Percentiles rank a stretch among this genome's conserved stretches.
phyloP scores from a whole-genome alignment of 2,888 invertebrate genomes.

The Hoplodrina blanda region DNA sequence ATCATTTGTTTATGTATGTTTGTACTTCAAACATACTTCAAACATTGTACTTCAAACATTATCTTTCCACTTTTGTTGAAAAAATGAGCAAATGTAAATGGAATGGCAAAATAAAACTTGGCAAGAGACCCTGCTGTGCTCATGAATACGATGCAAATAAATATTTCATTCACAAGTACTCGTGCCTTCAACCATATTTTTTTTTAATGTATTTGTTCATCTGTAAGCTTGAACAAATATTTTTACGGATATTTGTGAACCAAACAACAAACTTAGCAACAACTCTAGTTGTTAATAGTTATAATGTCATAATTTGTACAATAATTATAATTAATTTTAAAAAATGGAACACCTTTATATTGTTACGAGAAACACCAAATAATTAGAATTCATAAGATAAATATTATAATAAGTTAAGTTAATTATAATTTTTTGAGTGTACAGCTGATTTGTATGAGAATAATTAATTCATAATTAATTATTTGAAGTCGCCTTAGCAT shows the following conservation, averaged over 20 bases:
- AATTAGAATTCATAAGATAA: constrained; percentile 55
- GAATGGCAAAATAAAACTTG: neutral
- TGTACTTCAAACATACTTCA: neutral
- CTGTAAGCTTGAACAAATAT: neutral
- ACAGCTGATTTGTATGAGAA: constrained; percentile 47
- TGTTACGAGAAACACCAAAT: constrained; percentile 61
- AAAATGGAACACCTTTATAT: constrained; percentile 30
- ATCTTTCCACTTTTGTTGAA: neutral
- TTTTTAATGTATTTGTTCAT: constrained; percentile 4
- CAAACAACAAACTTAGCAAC: neutral
- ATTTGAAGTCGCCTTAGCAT: constrained; percentile 65
- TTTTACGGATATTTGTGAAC: neutral
- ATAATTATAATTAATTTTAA: constrained; percentile 13
- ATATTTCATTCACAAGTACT: constrained; percentile 20
- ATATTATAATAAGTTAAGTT: constrained; percentile 38
- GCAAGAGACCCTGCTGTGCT: neutral
- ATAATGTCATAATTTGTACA: constrained; percentile 27
- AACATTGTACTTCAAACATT: too few species aligned
- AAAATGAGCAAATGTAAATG: neutral
- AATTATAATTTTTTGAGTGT: constrained; percentile 33
- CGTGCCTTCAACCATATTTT: neutral
- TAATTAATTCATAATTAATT: constrained; percentile 49
- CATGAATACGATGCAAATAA: constrained; percentile 20
- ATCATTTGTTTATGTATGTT: neutral
- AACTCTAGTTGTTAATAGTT: neutral